Base-by-base conservation (phyloP, 2,113 vertebrate species). In the Apeltes quadracus region DNA sequence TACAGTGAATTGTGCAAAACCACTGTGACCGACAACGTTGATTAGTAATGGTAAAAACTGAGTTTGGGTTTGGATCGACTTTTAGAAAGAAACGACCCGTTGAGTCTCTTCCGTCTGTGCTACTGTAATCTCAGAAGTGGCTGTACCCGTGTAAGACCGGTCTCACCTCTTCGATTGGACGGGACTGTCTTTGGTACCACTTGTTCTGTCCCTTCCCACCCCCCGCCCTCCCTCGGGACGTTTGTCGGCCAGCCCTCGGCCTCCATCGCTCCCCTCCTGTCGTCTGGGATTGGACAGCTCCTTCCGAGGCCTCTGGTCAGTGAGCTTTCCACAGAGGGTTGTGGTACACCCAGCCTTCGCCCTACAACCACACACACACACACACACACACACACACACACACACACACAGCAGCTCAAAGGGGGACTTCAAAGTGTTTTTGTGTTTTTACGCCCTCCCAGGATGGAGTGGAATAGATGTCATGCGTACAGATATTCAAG, bases 311-410 rank as follows among this genome's bases (percentile, higher is more conserved):
- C 59, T 3, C 69, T 54, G 62, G 34, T 79, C 77, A 79, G 51
- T 79, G 64, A 62, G 77, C 70, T 68, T 79, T 79, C 77, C 77
- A 79, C 32, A 79, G 64, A 63, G 77, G 77, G 23, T 73, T 73
- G 64, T 73, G 43, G 51, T 79, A 79, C 22, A 74, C 50, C 77
- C 77, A 79, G 43, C 70, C 70, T 50, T 73, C 77, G 32, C 70
- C 77, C 77, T 79, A 56, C 1, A 20, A 14, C 29, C 53, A 16
- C 53, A 55, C 53, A 18, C 25, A 29, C 53, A 3, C 53, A 29
- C 53, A 5, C 20, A 59, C 10, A 34, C 38, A 55, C 39, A 72
- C 27, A 67, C 32, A 44, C 38, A 32, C 53, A 38, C 62, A 36
- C 29, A 23, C 29, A 32, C 15, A 20, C 54, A n/a, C 51, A 44